Evolutionary conservation across 2,888 invertebrate genomes (phyloP), one percentile per base, ranked within the genome.

Genomic region (Artemia sp.): DNA sequence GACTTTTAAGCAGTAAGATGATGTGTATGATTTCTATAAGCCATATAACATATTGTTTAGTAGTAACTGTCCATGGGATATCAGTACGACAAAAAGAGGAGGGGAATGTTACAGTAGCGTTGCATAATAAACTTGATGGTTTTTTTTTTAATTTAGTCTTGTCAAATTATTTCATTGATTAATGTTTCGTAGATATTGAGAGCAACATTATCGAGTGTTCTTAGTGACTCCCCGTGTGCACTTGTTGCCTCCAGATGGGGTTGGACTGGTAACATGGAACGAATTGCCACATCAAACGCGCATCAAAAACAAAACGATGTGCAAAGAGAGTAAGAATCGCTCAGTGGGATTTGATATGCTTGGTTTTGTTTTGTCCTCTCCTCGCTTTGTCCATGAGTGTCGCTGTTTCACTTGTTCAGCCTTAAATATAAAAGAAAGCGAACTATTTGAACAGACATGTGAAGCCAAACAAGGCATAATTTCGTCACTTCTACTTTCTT

Each of bases 261-360:
- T 74, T 97, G 96, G 96, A 95, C 96, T 75, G 97, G 96, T 76
- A 97, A 97, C 80, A 97, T 98, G 97, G 97, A 97, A 82, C 85
- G 97, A 68, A 85, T 97, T 73, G 94, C 96, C 73, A 81, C 90
- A 73, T 89, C 90, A 67, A 97, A 98, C 81, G 95, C 97, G 14
- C 96, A 97, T 80, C 93, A 95, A 79, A 97, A 97, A 79, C 79
- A 87, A 7, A 90, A 95, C 77, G 94, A 95, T 81, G 88, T 91
- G 52, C 90, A 92, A 77, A 86, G 91, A 76, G 84, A 85, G 75
- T 82, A 76, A 77, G 79, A 76, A 14, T 19, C 68, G 19, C 51
- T 38, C 5, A 38, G 38, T 38, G 38, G 3, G 3, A 38, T 38
- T 38, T 38, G 38, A 38, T 38, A 38, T 2, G 38, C 38, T 38